These are phyloP conservation scores for Knipowitschia caucasica DNA, from an alignment of 2,797 vertebrate species.

Conservation along the genomic window DNA sequence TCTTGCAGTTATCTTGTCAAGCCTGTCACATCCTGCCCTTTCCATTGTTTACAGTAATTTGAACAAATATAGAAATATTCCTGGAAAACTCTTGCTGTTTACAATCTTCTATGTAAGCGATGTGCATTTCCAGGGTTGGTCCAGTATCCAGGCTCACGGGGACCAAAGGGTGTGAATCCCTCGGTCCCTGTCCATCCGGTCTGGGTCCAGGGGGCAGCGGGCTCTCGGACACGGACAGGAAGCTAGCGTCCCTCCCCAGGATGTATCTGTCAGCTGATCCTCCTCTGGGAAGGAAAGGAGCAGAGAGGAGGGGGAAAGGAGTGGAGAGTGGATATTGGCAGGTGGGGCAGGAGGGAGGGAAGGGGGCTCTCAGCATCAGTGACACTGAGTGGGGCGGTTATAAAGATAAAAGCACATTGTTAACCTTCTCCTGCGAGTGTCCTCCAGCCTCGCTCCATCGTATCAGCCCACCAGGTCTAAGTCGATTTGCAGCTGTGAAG, in stretches of 20 bases:
- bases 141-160: constrained; percentile 20
- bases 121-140: constrained; percentile 2
- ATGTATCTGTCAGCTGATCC: constrained; percentile 78
- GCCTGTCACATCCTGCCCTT: too few species aligned
- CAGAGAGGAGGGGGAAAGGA: constrained; percentile 33
- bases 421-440: constrained; percentile 5
- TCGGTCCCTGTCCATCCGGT: constrained; percentile 49
- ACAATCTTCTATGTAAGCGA: not conserved
- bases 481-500: constrained; percentile 48
- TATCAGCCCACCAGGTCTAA: constrained; percentile 27
- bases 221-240: constrained; percentile 65
- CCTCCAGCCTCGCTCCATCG: constrained; percentile 15
- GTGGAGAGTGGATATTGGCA: constrained; percentile 38
- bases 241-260: constrained; percentile 69
- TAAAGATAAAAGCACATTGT: constrained; percentile 46
- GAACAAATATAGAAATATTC: too few species aligned
- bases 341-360: constrained; percentile 39
- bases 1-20: too few species aligned
- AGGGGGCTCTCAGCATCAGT: constrained; percentile 26
- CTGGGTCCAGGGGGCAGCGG: constrained; percentile 54
- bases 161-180: constrained; percentile 34
- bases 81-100: not conserved
- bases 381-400: constrained; percentile 64
- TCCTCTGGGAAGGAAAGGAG: constrained; percentile 37
- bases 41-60: too few species aligned